A percentile compares a stretch with the other conserved stretches of the same genome.
phyloP scores from a whole-genome alignment of 2,888 invertebrate genomes.

The Celastrina argiolus region DNA sequence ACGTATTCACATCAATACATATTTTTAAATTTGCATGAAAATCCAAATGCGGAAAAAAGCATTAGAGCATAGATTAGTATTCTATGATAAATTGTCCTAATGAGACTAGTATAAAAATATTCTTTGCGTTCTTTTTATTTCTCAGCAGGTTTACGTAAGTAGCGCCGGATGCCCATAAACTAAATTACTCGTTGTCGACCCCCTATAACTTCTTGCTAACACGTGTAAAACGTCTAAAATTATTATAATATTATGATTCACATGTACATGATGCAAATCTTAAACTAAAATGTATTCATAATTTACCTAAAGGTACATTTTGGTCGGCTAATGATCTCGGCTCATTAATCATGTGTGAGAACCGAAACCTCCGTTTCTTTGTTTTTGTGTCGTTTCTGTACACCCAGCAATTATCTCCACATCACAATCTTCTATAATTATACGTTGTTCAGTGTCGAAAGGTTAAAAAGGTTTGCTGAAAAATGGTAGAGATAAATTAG shows the following conservation, averaged over 20 bases:
- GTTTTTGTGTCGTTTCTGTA: conserved; percentile 11
- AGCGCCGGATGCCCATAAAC: too few species aligned
- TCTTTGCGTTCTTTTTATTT: too few species aligned
- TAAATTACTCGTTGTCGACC: too few species aligned
- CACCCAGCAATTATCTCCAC: conserved; percentile 1
- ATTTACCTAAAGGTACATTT: neutral
- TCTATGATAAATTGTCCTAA: too few species aligned
- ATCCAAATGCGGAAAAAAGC: too few species aligned
- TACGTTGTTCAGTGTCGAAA: conserved; percentile 5
- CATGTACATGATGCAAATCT: neutral
- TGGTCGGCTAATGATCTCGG: neutral
- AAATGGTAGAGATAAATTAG: neutral
- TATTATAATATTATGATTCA: neutral
- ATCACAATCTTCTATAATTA: conserved; percentile 7
- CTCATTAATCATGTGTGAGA: conserved; percentile 12
- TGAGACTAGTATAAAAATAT: too few species aligned
- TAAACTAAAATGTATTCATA: neutral
- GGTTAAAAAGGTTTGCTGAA: conserved; percentile 2
- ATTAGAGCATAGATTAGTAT: too few species aligned
- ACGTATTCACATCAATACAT: too few species aligned
- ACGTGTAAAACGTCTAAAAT: too few species aligned
- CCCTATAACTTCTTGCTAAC: neutral
- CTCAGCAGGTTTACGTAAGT: too few species aligned
- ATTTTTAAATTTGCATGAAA: too few species aligned
- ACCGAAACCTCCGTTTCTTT: conserved; percentile 6